These are phyloP conservation scores for Falco concolor DNA, from an alignment of 2,797 vertebrate species.

Conservation along the genomic window DNA sequence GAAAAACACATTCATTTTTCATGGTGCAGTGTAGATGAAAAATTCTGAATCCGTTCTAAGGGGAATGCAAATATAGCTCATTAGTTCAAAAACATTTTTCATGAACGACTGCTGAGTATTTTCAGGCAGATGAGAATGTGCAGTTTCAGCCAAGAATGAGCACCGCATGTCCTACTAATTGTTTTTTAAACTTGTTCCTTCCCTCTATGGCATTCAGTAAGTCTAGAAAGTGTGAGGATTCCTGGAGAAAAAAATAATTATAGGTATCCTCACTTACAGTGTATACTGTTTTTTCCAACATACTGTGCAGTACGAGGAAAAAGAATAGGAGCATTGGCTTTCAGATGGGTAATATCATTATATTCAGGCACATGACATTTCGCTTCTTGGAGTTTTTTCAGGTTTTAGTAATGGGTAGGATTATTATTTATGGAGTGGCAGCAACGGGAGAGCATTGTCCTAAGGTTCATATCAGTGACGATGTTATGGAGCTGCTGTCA, in stretches of 20 bases:
- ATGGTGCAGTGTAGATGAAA: conserved; percentile 75
- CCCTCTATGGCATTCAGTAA: conserved; percentile 62
- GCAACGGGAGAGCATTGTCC: background rate
- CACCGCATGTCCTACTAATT: conserved; percentile 75
- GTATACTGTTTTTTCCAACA: conserved; percentile 23
- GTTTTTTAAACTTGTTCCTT: conserved; percentile 77
- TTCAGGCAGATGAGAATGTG: conserved; percentile 73
- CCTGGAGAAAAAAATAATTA: conserved; percentile 22
- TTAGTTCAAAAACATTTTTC: conserved; percentile 82
- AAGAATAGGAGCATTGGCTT: conserved; percentile 31
- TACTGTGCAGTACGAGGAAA: background rate
- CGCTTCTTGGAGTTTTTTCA: conserved; percentile 4
- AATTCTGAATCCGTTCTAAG: conserved; percentile 74
- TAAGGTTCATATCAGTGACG: conserved; percentile 34
- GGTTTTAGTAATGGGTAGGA: conserved; percentile 34
- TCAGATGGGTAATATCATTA: background rate
- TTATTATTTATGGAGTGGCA: conserved; percentile 39
- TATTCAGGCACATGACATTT: conserved; percentile 30
- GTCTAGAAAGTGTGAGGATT: conserved; percentile 49
- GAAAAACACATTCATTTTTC: conserved; percentile 80
- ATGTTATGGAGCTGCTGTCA: conserved; percentile 29
- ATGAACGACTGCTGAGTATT: conserved; percentile 75
- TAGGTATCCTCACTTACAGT: background rate
- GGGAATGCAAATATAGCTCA: conserved; percentile 83
- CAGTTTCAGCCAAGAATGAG: conserved; percentile 74